A percentile compares a stretch with the other conserved stretches of the same genome.
phyloP scores from a whole-genome alignment of 1,140 invertebrate species.

The Brachystomella parvula region DNA sequence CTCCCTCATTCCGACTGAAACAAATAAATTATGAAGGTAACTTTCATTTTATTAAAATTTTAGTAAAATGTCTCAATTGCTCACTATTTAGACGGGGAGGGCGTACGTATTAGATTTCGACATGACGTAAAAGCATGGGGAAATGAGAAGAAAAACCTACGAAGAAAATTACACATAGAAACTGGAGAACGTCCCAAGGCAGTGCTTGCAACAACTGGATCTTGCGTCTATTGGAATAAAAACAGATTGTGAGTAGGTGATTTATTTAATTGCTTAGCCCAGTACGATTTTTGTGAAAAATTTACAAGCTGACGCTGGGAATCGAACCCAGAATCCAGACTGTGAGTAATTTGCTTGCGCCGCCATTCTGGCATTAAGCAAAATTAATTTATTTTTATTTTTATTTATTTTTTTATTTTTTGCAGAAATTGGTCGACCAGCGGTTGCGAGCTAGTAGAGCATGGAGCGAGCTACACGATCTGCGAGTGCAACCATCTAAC shows the following conservation, averaged over 20 bases:
- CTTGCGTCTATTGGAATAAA: conserved; percentile 32
- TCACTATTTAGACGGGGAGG: too few species aligned
- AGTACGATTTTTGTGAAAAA: too few species aligned
- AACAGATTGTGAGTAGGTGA: neutral
- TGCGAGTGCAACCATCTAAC: conserved; percentile 55
- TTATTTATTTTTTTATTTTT: neutral
- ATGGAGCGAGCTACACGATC: conserved; percentile 47
- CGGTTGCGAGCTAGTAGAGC: conserved; percentile 47
- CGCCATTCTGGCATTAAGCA: neutral
- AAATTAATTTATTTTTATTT: neutral
- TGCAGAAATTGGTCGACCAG: neutral
- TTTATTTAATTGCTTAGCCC: too few species aligned
- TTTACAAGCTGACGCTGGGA: too few species aligned
- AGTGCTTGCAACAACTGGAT: conserved; percentile 19
- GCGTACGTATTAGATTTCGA: conserved; percentile 4
- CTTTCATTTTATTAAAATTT: neutral
- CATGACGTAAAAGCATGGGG: conserved; percentile 18
- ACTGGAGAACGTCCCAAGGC: conserved; percentile 30
- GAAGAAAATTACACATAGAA: conserved; percentile 20
- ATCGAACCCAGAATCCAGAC: too few species aligned
- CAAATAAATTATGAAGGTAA: neutral
- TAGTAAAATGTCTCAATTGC: too few species aligned
- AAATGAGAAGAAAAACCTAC: conserved; percentile 1
- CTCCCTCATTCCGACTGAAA: too few species aligned
- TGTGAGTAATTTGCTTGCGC: neutral